Base-by-base conservation (phyloP, 2,797 vertebrate genomes). In the Amphiprion clarkii region DNA sequence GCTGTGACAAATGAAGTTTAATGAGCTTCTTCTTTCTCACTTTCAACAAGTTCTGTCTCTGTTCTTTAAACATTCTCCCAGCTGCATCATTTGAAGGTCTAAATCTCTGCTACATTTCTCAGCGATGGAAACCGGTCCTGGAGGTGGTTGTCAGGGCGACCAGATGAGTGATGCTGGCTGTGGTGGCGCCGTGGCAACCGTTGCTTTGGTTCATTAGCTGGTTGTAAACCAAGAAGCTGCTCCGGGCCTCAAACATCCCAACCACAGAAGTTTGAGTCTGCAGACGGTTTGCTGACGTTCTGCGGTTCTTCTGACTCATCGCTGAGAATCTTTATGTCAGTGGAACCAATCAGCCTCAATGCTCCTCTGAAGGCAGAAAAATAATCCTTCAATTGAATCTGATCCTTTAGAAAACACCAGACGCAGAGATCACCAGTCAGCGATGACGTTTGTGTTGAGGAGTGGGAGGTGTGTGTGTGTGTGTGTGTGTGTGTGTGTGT, bases 181-280 rank as follows among this genome's bases (percentile, higher is more conserved):
- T 19, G 51, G 21, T 0, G 79, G 66, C 56, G 11, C 82, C 67
- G 6, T 14, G 29, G 85, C 78, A 76, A 91, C 89, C 55, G 16
- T 70, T 13, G 29, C 46, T 63, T 62, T 62, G 79, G 53, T 87
- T 92, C 75, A 86, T 92, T 91, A 86, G 66, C 48, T 23, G 52
- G 39, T 56, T 12, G 42, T 33, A 10, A 39, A 79, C 21, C 63
- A 51, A 83, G 62, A 73, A 48, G 48, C 33, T 83, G 75, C 85
- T 92, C 89, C 79, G 87, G 76, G 90, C 56, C 11, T 83, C 84
- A 89, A 82, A 78, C 82, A 88, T 93, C 73, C 87, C 23, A 70
- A 70, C 78, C 44, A 44, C 57, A 21, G 67, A 81, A 85, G 82
- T 89, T 83, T 40, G 3, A 49, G 70, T 54, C n/a, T 36, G 69